These are phyloP conservation scores for Megaustenia siamemsis DNA, from an alignment of 2,888 invertebrate species.

Conservation along the genomic window DNA sequence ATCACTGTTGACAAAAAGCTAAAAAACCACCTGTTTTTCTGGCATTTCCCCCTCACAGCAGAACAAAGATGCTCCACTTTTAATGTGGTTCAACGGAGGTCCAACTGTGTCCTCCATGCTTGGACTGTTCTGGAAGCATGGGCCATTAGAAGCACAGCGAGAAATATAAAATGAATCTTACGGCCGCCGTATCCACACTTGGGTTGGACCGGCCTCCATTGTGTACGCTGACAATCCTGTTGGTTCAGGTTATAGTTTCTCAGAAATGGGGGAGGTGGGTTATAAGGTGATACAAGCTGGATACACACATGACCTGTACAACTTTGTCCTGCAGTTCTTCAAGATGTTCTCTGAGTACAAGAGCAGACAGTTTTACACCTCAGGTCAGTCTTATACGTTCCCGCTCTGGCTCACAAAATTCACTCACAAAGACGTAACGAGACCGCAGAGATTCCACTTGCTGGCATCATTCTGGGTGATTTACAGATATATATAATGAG, in stretches of 20 bases:
- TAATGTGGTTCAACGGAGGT: conserved; percentile 81
- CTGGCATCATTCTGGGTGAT: too few species aligned
- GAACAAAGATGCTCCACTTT: too few species aligned
- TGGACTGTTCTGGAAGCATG: conserved; percentile 60
- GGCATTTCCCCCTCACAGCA: too few species aligned
- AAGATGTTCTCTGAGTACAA: conserved; percentile 88
- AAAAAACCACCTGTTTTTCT: too few species aligned
- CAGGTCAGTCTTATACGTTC: conserved; percentile 88
- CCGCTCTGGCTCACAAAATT: conserved; percentile 83
- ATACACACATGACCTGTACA: conserved; percentile 86
- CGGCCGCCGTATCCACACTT: neutral
- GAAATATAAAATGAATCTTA: neutral
- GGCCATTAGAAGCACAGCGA: neutral
- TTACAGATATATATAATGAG: too few species aligned
- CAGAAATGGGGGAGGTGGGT: neutral
- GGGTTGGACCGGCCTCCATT: conserved; percentile 45
- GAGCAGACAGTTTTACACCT: conserved; percentile 89
- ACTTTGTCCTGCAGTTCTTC: conserved; percentile 86
- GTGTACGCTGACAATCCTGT: conserved; percentile 87
- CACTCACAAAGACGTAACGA: conserved; percentile 65
- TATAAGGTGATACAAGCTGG: conserved; percentile 83
- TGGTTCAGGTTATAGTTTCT: conserved; percentile 92
- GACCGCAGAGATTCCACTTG: conserved; percentile 66
- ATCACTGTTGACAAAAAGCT: too few species aligned
- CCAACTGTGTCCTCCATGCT: conserved; percentile 80